Conservation (phyloP, 2,797 vertebrate genomes). For the Gorsachius magnificus region DNA sequence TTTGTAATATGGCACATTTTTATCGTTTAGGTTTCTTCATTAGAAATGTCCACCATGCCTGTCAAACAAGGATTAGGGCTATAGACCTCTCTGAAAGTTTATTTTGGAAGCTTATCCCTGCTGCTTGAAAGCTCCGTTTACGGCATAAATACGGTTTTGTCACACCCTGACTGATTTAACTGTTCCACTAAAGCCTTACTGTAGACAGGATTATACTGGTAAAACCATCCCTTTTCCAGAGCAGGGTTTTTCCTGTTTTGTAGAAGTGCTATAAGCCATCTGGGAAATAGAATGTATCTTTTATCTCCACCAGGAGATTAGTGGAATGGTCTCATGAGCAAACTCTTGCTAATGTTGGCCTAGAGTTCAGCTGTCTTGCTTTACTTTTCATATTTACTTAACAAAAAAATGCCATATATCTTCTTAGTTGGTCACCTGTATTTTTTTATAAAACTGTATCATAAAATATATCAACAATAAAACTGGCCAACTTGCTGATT, state of each 20-base stretch:
- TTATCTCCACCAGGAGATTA: neutral
- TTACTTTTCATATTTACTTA: neutral
- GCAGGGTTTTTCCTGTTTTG: neutral
- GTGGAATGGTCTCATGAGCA: neutral
- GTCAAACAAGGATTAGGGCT: too few species aligned
- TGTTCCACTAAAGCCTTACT: too few species aligned
- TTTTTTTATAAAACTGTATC: neutral
- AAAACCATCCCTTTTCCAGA: neutral
- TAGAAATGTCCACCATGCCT: too few species aligned
- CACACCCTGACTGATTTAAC: too few species aligned
- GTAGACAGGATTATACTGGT: too few species aligned
- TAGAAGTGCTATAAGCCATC: neutral
- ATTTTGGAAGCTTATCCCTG: too few species aligned
- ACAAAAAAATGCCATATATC: neutral
- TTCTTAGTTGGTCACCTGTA: neutral
- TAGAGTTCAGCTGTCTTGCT: neutral
- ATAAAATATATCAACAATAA: neutral
- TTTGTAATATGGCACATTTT: too few species aligned
- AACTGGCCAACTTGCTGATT: neutral
- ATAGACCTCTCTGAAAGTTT: too few species aligned
- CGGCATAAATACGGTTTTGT: too few species aligned
- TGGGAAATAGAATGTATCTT: neutral
- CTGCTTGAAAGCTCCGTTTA: too few species aligned
- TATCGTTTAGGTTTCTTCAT: too few species aligned
- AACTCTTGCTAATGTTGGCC: neutral